Base-by-base conservation (phyloP, 1,140 invertebrate genomes). In the Neodiprion lecontei region DNA sequence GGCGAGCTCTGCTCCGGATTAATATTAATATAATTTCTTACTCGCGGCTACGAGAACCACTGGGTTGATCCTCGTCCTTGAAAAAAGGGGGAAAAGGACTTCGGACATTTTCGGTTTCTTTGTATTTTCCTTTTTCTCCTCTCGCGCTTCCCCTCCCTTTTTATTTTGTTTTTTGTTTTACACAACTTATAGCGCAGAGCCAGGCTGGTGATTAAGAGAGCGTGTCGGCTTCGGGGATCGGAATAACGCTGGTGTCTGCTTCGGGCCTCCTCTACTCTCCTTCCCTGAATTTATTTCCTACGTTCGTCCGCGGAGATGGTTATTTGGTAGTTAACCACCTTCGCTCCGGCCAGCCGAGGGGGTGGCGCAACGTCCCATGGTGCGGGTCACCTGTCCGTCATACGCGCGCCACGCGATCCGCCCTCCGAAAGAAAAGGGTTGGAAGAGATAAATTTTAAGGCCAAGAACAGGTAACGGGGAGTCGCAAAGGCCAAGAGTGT, bases 21-120 rank as follows among this genome's bases (percentile, higher is more conserved):
- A 85, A 86, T 85, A 86, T 86, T 87, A 85, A 86, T 86, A 85
- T 83, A 84, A 85, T 87, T 86, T 82, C 76, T 82, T 75, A 85
- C 84, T 85, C 75, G 82, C 82, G 85, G 85, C 85, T 79, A 75
- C 67, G 48, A 69, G 76, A 75, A 73, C 47, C 67, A 48, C 72
- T 72, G 74, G 76, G 72, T 76, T 28, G 71, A 40, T 40, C 28
- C 5, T 40, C 28, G 2, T 40, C 28, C 28, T 40, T 5, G 73
- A 69, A 48, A 75, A 72, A 68, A 66, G 74, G 28, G 28, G 28
- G 5, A 40, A 40, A 40, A 40, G 28, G 28, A 40, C 1, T 40
- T 40, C 28, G 28, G 28, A 40, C 2, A 70, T 70, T 76, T 74
- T 69, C 75, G 74, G 70, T 53, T 67, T 21, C 48, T 48, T 40